Evolutionary conservation across 1,140 invertebrate species (phyloP), one percentile per base, ranked within the genome.

Genomic region (Lepidurus packardi): DNA sequence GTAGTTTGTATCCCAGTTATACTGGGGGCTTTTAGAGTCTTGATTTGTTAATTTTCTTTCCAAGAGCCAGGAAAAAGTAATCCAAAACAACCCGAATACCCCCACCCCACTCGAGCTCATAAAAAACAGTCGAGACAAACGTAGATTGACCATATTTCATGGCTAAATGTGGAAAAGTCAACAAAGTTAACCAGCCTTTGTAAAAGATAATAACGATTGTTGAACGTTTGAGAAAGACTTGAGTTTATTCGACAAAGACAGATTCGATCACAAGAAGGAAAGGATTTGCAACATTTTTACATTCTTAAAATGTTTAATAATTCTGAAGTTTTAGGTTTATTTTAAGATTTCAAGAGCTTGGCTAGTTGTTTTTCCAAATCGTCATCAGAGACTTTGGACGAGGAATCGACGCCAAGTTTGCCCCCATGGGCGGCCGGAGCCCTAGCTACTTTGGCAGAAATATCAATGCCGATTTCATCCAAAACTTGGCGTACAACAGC

Each of bases 391-490:
- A 80, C 73, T 21, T 75, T 77, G 11, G 79, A 77, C 5, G 75
- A 43, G 25, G 47, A 24, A n/a, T 77, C 78, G 24, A 74, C 76
- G 13, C 78, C 79, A 24, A 80, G 8, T 53, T 73, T 76, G 24
- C 78, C 80, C 2, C 77, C n/a, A 25, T 78, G 75, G 9, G 80
- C 80, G 3, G 75, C 25, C 11, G 81, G 81, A 16, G 81, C 82
- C 47, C 76, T 53, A n/a, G 80, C 77, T 43, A 94, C 92, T 88
- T 95, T 94, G 83, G 92, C 93, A 81, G 92, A 91, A 77, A 96
- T 92, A 86, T 97, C 95, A 86, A 98, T 97, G 79, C 95, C 95
- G 84, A 98, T 97, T 87, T 98, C 95, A 88, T 97, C 95, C 8
- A 98, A 86, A 10, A 98, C 94, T 87, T 96, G 89, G 82, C 89